These are phyloP conservation scores for Alethe castanea DNA, from an alignment of 2,113 vertebrate genomes.

Conservation along the genomic window DNA sequence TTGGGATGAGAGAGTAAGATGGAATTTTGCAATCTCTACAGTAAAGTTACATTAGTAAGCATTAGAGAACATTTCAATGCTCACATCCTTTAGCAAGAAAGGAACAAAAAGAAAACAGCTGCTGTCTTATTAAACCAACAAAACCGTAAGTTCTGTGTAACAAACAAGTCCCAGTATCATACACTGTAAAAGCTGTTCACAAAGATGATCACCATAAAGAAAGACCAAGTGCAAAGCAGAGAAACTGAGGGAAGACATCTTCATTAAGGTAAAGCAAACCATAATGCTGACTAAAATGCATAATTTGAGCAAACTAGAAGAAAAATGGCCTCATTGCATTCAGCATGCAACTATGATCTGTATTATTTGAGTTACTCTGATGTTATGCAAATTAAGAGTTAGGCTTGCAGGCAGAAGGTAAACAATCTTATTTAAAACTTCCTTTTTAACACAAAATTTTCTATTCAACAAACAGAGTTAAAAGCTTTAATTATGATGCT, in stretches of 20 bases:
- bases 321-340: neutral
- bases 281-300: neutral
- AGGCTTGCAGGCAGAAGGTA: neutral
- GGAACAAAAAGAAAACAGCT: neutral
- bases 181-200: neutral
- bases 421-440: neutral
- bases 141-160: neutral
- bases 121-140: neutral
- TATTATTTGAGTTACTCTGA: neutral
- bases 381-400: neutral
- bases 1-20: neutral
- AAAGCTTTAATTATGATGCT: neutral
- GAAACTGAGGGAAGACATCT: neutral
- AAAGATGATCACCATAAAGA: neutral
- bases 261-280: neutral
- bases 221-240: neutral
- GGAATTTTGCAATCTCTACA: neutral
- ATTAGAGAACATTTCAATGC: neutral
- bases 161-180: neutral
- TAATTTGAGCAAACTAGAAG: neutral
- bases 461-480: neutral
- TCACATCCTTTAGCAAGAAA: neutral
- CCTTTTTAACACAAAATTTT: neutral
- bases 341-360: neutral
- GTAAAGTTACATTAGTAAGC: neutral